Evolutionary conservation across 1,140 invertebrate species (phyloP).

Genomic region (Drosophila auraria): DNA sequence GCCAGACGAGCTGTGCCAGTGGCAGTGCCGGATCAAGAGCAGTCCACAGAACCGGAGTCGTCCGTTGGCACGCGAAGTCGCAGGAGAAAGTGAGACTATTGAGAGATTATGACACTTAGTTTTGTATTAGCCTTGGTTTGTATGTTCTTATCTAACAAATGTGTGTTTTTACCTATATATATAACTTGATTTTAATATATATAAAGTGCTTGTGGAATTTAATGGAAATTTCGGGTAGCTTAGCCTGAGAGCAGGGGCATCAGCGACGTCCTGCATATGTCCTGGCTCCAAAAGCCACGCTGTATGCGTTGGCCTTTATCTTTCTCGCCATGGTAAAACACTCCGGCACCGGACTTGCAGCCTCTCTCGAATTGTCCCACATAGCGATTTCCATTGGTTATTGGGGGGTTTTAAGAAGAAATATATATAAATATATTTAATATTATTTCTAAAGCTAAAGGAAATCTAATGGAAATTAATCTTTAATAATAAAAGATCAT

Average conservation of each 20-base stretch:
- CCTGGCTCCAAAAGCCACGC: conserved; percentile 86
- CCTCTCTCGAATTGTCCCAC: conserved; percentile 86
- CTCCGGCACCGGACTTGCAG: conserved; percentile 86
- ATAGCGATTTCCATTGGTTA: conserved; percentile 87
- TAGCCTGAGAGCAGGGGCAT: conserved; percentile 25
- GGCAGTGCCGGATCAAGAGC: neutral
- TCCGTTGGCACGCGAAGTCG: conserved; percentile 29
- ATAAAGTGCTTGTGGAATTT: neutral
- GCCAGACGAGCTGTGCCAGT: neutral
- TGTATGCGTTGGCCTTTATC: conserved; percentile 86
- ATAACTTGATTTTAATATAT: conserved; percentile 19
- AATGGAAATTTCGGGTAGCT: neutral
- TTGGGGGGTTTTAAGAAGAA: neutral
- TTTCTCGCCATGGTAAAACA: conserved; percentile 86
- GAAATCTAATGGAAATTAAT: neutral
- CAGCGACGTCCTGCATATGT: conserved; percentile 47
- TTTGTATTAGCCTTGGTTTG: conserved; percentile 4
- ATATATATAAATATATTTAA: neutral
- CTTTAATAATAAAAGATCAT: too few species aligned
- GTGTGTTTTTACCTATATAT: conserved; percentile 6
- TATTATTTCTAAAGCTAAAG: neutral
- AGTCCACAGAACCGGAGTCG: conserved; percentile 11
- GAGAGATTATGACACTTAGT: conserved; percentile 6
- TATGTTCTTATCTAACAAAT: conserved; percentile 1
- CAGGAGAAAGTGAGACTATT: conserved; percentile 30